Conservation (phyloP, 2,797 vertebrate species). For the Trachops cirrhosus region DNA sequence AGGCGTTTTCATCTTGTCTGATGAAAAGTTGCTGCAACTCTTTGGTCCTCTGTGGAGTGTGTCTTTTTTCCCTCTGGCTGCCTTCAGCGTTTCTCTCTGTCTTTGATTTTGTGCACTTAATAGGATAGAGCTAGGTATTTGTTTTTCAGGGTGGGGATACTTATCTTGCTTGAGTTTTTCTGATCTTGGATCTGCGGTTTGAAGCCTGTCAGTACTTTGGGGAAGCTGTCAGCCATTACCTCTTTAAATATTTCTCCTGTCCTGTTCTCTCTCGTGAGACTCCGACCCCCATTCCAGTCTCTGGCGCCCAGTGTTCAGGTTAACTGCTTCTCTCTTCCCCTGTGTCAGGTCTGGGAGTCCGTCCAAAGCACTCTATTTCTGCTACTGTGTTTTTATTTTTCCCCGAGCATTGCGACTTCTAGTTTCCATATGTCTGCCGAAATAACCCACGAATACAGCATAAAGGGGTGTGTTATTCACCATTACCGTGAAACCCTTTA, state of each 20-base stretch:
- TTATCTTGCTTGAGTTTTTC: neutral
- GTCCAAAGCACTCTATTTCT: neutral
- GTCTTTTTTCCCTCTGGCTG: neutral
- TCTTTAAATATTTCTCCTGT: neutral
- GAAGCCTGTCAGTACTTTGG: neutral
- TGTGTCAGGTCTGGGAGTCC: neutral
- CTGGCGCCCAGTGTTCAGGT: neutral
- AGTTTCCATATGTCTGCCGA: neutral
- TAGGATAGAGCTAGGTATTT: neutral
- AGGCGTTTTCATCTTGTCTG: neutral
- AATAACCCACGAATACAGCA: neutral
- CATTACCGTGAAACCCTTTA: neutral
- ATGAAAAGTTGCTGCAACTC: neutral
- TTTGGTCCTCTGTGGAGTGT: neutral
- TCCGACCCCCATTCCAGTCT: accelerated
- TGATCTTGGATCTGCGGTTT: neutral
- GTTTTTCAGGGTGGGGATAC: neutral
- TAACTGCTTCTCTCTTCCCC: neutral
- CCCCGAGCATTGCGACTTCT: neutral
- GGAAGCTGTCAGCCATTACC: neutral
- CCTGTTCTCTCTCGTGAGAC: neutral
- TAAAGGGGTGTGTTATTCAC: no score
- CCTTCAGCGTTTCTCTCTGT: neutral
- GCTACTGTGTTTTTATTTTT: neutral
- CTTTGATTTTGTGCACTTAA: neutral